Conservation (phyloP, 2,797 vertebrate species). For the Salarias fasciatus region DNA sequence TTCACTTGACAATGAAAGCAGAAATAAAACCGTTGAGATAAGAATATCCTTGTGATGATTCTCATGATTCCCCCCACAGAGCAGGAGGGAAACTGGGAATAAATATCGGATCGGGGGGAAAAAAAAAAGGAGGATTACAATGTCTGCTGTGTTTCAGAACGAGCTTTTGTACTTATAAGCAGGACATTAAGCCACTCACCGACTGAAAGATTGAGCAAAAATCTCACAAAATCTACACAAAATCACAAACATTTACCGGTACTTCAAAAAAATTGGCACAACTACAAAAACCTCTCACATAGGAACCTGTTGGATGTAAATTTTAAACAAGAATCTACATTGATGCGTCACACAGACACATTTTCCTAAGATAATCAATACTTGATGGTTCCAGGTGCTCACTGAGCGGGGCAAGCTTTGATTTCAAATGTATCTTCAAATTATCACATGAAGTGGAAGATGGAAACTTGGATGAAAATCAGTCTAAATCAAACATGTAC, state of each 20-base stretch:
- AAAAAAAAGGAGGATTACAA: constrained; percentile 8
- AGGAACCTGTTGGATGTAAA: too few relatives aligned
- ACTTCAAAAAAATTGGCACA: too few relatives aligned
- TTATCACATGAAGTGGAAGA: not conserved
- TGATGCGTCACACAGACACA: not conserved
- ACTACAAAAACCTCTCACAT: too few relatives aligned
- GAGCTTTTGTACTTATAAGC: constrained; percentile 2
- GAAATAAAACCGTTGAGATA: not conserved
- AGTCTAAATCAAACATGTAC: not conserved
- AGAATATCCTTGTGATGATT: not conserved
- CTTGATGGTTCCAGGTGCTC: not conserved
- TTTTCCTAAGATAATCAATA: not conserved
- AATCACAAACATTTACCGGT: too few relatives aligned
- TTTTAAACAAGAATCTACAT: too few relatives aligned
- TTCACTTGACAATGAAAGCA: not conserved
- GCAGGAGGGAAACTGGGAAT: constrained; percentile 7
- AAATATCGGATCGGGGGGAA: not conserved
- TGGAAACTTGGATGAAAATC: not conserved
- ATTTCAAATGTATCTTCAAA: not conserved
- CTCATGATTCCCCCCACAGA: not conserved
- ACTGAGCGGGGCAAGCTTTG: not conserved
- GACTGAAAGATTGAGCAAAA: constrained; percentile 3
- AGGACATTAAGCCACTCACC: not conserved
- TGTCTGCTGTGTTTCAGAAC: constrained; percentile 27
- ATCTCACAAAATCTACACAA: too few relatives aligned